Evolutionary conservation across 2,113 vertebrate species (phyloP).

Genomic region (Campylorhamphus procurvoides): DNA sequence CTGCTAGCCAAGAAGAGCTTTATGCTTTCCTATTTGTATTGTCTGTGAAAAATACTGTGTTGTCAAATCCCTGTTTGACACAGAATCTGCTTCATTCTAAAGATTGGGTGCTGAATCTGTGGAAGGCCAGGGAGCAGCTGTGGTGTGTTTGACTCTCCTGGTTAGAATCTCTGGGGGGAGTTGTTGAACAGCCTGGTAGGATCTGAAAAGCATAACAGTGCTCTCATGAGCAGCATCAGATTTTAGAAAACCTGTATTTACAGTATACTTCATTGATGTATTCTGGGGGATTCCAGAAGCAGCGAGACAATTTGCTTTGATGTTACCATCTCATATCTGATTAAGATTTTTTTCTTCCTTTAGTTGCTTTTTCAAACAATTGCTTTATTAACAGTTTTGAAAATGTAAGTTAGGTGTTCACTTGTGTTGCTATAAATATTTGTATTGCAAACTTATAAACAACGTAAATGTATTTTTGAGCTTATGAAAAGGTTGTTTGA

Average conservation of each 20-base stretch:
- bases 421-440: background rate
- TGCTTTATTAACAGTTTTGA: background rate
- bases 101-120: background rate
- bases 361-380: background rate
- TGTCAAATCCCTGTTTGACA: background rate
- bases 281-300: background rate
- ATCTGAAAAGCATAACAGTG: background rate
- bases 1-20: background rate
- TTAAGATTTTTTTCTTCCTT: background rate
- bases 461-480: background rate
- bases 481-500: background rate
- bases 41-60: background rate
- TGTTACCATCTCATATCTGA: background rate
- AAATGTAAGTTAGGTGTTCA: background rate
- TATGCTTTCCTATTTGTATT: background rate
- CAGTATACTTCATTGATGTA: background rate
- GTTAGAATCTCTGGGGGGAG: background rate
- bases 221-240: background rate
- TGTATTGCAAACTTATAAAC: background rate
- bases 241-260: background rate
- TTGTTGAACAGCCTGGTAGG: background rate
- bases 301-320: constrained; percentile 20
- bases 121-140: background rate
- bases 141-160: background rate
- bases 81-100: background rate